phyloP scores from a whole-genome alignment of 2,113 vertebrate species.

The Willisornis vidua region DNA sequence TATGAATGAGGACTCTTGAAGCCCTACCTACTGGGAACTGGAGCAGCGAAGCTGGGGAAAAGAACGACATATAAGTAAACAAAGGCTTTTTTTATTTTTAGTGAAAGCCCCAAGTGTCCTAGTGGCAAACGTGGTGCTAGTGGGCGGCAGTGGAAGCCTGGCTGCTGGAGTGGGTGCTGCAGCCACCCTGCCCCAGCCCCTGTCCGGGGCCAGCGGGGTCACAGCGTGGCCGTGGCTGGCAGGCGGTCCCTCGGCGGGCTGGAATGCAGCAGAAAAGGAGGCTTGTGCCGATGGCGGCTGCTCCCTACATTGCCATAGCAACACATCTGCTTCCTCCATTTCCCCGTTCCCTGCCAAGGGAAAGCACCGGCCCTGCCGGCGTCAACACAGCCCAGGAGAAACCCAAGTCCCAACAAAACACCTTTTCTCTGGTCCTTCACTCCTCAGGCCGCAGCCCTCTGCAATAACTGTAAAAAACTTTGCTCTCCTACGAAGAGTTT shows the following conservation, averaged over 20 bases:
- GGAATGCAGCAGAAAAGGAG: not conserved
- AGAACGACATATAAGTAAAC: not conserved
- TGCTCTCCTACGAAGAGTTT: not conserved
- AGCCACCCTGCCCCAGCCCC: accelerated
- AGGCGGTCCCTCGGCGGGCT: not conserved
- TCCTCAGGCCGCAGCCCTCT: not conserved
- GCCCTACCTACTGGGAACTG: not conserved
- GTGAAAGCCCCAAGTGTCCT: not conserved
- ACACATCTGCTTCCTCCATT: conserved; percentile 37
- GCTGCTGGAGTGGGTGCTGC: not conserved
- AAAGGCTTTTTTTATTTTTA: not conserved
- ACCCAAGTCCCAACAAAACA: not conserved
- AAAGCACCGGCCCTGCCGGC: not conserved
- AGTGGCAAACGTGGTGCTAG: not conserved
- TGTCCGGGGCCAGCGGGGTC: not conserved
- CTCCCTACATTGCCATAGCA: not conserved
- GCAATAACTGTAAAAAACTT: not conserved
- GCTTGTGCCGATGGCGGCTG: not conserved
- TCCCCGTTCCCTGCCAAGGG: not conserved
- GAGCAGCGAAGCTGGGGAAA: not conserved
- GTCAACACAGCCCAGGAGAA: not conserved
- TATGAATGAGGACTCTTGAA: not conserved
- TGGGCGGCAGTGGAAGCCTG: not conserved
- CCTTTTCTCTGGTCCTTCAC: not conserved
- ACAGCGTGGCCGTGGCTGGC: not conserved